These are phyloP conservation scores for Anoplophora glabripennis DNA, from an alignment of 1,140 invertebrate genomes.

Conservation along the genomic window DNA sequence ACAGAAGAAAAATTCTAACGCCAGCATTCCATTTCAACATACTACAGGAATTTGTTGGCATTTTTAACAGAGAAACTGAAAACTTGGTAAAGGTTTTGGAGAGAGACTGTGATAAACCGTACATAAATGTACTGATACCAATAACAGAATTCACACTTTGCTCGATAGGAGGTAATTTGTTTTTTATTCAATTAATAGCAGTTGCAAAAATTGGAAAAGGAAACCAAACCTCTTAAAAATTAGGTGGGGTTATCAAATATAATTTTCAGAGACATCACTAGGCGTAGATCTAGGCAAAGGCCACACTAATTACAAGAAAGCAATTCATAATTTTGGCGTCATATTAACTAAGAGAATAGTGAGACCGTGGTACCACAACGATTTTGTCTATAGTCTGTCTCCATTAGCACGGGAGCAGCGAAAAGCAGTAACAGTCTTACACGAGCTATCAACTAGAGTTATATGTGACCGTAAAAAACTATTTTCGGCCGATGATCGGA, in stretches of 20 bases:
- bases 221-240: too few relatives aligned
- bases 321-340: conserved; percentile 51
- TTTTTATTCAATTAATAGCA: too few relatives aligned
- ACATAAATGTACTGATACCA: conserved; percentile 56
- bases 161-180: conserved; percentile 63
- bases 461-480: conserved; percentile 32
- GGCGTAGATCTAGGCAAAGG: conserved; percentile 49
- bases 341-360: conserved; percentile 53
- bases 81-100: conserved; percentile 54
- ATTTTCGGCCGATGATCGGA: not conserved
- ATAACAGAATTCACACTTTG: conserved; percentile 62
- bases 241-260: not conserved
- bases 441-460: conserved; percentile 66
- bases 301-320: conserved; percentile 55
- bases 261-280: conserved; percentile 24
- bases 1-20: conserved; percentile 72
- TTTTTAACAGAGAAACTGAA: conserved; percentile 65
- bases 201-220: too few relatives aligned
- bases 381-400: conserved; percentile 23
- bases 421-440: conserved; percentile 59
- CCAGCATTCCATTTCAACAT: conserved; percentile 85
- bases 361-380: conserved; percentile 56
- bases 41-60: conserved; percentile 69
- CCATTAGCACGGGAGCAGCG: conserved; percentile 41
- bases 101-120: conserved; percentile 41